Percentiles rank a stretch among this genome's conserved stretches.
Conservation (phyloP, 1,140 invertebrate genomes). For the Lepidostoma basale region DNA sequence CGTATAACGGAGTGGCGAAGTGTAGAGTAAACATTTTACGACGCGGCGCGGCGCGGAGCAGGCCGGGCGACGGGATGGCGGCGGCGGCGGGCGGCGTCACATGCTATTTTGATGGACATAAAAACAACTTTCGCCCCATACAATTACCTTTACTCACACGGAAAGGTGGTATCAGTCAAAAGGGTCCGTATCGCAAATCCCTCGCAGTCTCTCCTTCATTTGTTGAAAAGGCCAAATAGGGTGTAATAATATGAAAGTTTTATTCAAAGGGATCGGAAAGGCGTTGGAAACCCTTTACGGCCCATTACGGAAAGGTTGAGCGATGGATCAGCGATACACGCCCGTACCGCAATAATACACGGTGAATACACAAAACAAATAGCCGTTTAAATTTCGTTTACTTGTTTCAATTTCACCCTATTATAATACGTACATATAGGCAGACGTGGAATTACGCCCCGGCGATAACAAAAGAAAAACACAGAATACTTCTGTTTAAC, state of each 20-base stretch:
- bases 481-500: too few relatives aligned
- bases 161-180: constrained; percentile 23
- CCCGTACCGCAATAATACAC: constrained; percentile 4
- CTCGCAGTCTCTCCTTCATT: constrained; percentile 2
- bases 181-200: constrained; percentile 18
- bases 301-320: constrained; percentile 22
- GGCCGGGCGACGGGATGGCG: neutral
- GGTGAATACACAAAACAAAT: constrained; percentile 18
- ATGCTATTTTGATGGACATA: constrained; percentile 10
- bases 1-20: too few relatives aligned
- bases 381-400: constrained; percentile 16
- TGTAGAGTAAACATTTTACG: too few relatives aligned
- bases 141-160: constrained; percentile 4
- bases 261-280: constrained; percentile 29
- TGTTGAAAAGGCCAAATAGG: constrained; percentile 27
- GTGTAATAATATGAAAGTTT: constrained; percentile 29
- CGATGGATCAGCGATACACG: constrained; percentile 9
- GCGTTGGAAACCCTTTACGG: constrained; percentile 6
- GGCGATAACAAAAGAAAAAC: too few relatives aligned
- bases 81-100: too few relatives aligned
- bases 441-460: too few relatives aligned
- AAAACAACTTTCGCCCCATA: constrained; percentile 12
- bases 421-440: neutral
- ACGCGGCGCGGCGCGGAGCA: neutral
- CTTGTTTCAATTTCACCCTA: constrained; percentile 15